phyloP scores from a whole-genome alignment of 2,888 invertebrate genomes.

The Chrysina gloriosa region DNA sequence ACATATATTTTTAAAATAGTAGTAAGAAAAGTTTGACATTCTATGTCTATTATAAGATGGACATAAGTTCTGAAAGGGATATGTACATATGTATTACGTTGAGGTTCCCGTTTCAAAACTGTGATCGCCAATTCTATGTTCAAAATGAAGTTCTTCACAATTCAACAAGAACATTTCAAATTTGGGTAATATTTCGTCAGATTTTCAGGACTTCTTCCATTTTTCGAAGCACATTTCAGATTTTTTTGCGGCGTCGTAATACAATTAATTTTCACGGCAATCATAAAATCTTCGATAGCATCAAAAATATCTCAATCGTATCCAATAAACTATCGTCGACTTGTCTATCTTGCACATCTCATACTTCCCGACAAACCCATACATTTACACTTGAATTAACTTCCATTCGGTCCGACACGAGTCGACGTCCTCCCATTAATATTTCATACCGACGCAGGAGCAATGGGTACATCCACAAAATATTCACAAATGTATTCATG shows the following conservation, averaged over 20 bases:
- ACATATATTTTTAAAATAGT: too few species aligned
- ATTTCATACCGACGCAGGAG: slow-evolving; percentile 32
- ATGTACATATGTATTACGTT: too few species aligned
- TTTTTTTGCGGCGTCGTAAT: slow-evolving; percentile 69
- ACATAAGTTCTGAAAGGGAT: too few species aligned
- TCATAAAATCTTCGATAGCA: slow-evolving; percentile 59
- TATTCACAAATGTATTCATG: background rate
- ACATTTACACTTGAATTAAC: slow-evolving; percentile 50
- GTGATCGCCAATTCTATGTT: too few species aligned
- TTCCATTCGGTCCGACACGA: slow-evolving; percentile 40
- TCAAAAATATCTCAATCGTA: slow-evolving; percentile 15
- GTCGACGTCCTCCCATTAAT: slow-evolving; percentile 38
- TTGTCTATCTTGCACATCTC: slow-evolving; percentile 50
- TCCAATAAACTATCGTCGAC: slow-evolving; percentile 40
- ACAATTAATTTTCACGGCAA: slow-evolving; percentile 67
- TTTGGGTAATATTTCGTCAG: too few species aligned
- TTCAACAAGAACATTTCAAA: too few species aligned
- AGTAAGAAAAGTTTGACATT: too few species aligned
- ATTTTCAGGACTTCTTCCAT: too few species aligned
- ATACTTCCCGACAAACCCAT: slow-evolving; percentile 49
- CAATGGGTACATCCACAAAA: background rate
- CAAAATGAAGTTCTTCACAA: too few species aligned
- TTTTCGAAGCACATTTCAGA: slow-evolving; percentile 69
- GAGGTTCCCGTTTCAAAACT: too few species aligned
- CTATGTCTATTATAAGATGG: too few species aligned